Percentiles rank a stretch among this genome's conserved stretches.
phyloP scores from a whole-genome alignment of 2,113 vertebrate species.

The Carassius carassius region DNA sequence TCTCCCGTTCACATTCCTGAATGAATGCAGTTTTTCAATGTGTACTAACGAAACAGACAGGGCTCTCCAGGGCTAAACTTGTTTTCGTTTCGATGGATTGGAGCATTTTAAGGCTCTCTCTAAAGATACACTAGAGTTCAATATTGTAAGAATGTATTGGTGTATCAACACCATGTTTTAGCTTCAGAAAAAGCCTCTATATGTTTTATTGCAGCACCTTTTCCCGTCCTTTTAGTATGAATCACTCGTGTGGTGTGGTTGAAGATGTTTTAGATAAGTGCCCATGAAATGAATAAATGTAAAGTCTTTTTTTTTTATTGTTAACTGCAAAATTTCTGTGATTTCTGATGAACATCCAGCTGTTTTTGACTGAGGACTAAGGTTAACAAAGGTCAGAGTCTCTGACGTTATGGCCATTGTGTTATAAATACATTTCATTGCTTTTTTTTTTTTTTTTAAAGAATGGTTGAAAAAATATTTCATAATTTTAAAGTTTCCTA shows the following conservation, averaged over 20 bases:
- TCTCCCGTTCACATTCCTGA: neutral
- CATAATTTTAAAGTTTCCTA: slow-evolving; percentile 37
- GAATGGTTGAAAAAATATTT: slow-evolving; percentile 44
- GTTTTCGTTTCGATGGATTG: slow-evolving; percentile 33
- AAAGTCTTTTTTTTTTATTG: neutral
- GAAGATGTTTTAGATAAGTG: neutral
- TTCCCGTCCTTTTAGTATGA: neutral
- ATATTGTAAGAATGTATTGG: neutral
- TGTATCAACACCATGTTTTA: neutral
- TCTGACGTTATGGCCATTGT: slow-evolving; percentile 26
- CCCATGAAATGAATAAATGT: neutral
- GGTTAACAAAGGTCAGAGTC: slow-evolving; percentile 9
- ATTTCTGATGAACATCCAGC: neutral
- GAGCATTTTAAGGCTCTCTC: neutral
- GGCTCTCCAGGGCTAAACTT: neutral
- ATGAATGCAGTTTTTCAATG: slow-evolving; percentile 8
- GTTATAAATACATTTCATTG: slow-evolving; percentile 32
- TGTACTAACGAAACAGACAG: neutral
- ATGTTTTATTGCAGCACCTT: neutral
- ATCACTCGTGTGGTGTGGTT: neutral
- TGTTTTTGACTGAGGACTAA: slow-evolving; percentile 7
- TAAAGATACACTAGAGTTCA: neutral
- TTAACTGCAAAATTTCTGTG: no score
- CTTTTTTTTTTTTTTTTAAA: slow-evolving; percentile 3
- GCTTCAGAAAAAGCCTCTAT: no score